Evolutionary conservation across 92 coral and sea anemone genomes (phyloP), one percentile per base, ranked within the genome.

Genomic region (Palythoa heliodiscus): DNA sequence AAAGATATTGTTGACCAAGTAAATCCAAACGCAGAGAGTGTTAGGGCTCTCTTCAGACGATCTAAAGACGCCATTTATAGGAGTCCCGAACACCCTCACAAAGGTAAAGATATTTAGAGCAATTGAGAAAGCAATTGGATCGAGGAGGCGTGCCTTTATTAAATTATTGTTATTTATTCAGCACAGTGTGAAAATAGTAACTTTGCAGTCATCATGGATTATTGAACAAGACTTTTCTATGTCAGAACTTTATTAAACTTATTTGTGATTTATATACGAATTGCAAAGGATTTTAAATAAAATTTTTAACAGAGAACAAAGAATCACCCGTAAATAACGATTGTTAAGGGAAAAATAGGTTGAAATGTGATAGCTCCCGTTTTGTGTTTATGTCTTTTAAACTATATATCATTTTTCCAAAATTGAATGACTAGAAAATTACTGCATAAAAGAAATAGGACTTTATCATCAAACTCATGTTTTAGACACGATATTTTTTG

Each of bases 1-100:
- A 8, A 53, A 66, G 17, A 80, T 38, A 12, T 80, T 67, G 40
- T 80, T 40, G 74, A 64, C 23, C 63, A 64, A 52, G 40, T 22
- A 11, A 66, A 64, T n/a, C 72, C 84, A 48, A 52, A 12, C 52
- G 22, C 60, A 29, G 73, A 64, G 22, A 80, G 58, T 13, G 58
- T 23, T 29, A 66, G 48, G 37, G 22, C 40, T 80, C 84, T 80
- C 73, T 80, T 80, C 84, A 80, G 66, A 80, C 73, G 84, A 23
- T 80, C 84, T 25, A 43, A 80, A 66, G 84, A 64, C 9, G 23
- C 12, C 7, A 4, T 17, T 20, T 43, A 48, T 43, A 63, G 17
- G 19, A 47, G 66, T 2, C 16, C 64, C 3, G 35, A 6, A 25
- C 20, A 6, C 29, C 47, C 35, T 6, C 61, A 47, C 24, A 40